Evolutionary conservation across 2,888 invertebrate species (phyloP).

Genomic region (Dichetophora obliterata): DNA sequence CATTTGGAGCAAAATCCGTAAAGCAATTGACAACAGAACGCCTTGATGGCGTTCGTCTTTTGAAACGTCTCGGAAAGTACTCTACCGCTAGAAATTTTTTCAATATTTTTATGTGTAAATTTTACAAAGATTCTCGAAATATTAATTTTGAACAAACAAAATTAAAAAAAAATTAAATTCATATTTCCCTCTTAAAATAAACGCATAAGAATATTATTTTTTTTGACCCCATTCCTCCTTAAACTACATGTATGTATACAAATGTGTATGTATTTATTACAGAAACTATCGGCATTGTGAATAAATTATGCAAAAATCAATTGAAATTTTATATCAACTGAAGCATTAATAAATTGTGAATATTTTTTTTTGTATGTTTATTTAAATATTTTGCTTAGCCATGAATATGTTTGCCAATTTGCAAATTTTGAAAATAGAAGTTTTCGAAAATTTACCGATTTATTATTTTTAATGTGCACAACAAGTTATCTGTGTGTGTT

Average conservation of each 20-base stretch:
- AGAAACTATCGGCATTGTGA: not conserved
- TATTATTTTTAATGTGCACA: not conserved
- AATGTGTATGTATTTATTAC: not conserved
- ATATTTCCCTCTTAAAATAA: no score
- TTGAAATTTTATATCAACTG: constrained; percentile 12
- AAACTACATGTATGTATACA: not conserved
- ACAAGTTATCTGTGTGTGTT: not conserved
- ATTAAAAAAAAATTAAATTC: no score
- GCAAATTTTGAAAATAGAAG: constrained; percentile 22
- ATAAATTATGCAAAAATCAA: constrained; percentile 29
- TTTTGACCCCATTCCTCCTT: no score
- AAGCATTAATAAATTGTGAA: not conserved
- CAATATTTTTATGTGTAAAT: no score
- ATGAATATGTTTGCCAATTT: constrained; percentile 3
- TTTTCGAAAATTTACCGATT: not conserved
- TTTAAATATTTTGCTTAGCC: not conserved
- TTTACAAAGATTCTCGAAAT: no score
- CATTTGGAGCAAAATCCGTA: no score
- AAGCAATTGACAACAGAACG: no score
- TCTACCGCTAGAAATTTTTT: no score
- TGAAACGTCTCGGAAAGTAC: no score
- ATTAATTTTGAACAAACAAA: no score
- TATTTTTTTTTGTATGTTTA: not conserved
- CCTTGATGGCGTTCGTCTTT: no score
- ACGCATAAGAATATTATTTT: no score